A percentile compares a stretch with the other conserved stretches of the same genome.
Conservation (phyloP, 2,888 invertebrate species). For the Acleris literana region DNA sequence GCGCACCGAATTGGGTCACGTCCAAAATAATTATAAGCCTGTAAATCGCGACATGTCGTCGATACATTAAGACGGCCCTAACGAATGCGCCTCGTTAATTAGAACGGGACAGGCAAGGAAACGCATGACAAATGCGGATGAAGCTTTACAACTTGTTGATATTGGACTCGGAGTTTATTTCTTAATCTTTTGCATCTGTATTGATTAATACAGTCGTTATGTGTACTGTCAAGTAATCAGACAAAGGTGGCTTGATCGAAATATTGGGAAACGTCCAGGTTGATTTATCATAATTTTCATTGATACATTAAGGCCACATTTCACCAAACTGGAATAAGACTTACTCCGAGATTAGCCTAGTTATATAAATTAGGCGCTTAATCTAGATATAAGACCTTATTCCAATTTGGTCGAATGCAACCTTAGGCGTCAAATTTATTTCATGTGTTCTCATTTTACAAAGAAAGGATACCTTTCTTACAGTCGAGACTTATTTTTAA, state of each 20-base stretch:
- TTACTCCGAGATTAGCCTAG: no score
- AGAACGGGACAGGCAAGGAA: slow-evolving; percentile 28
- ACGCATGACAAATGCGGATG: slow-evolving; percentile 27
- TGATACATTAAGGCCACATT: no score
- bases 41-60: slow-evolving; percentile 54
- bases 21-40: slow-evolving; percentile 69
- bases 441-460: no score
- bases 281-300: no score
- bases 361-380: no score
- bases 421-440: no score
- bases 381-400: no score
- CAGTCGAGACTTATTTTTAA: no score
- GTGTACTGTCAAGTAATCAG: not conserved
- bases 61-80: slow-evolving; percentile 46
- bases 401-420: no score
- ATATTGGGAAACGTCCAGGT: no score
- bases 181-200: slow-evolving; percentile 15
- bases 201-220: not conserved
- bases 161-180: slow-evolving; percentile 5
- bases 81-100: slow-evolving; percentile 38
- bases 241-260: not conserved
- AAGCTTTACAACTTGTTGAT: slow-evolving; percentile 14
- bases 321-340: no score
- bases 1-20: slow-evolving; percentile 58
- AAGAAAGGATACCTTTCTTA: no score